Conservation (phyloP, 2,113 vertebrate species). For the Nanger granti region DNA sequence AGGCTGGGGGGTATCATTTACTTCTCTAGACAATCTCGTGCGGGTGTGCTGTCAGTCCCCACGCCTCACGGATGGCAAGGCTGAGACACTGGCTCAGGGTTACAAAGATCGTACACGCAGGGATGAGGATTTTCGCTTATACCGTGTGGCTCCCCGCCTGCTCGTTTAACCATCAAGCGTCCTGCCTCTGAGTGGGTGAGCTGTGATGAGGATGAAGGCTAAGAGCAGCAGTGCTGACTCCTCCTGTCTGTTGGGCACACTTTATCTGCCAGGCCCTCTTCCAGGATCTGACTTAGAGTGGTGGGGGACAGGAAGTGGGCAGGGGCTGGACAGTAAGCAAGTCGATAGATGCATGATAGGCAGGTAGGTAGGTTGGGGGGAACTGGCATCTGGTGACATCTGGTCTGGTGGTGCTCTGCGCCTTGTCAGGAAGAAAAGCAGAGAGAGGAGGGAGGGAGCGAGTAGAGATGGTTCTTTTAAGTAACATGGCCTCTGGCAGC, state of each 20-base stretch:
- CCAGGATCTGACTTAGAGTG: background rate
- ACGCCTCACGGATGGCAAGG: background rate
- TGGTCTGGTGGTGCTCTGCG: background rate
- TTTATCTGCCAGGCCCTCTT: background rate
- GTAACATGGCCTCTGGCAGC: background rate
- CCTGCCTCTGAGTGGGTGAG: background rate
- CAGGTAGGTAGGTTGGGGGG: background rate
- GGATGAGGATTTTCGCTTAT: background rate
- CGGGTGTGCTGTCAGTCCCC: too few species aligned
- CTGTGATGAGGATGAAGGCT: background rate
- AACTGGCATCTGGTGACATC: background rate
- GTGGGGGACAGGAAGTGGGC: background rate
- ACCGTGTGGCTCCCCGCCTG: background rate
- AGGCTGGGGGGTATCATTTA: background rate
- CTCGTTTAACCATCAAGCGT: background rate
- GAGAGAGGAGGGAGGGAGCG: background rate
- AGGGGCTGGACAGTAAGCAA: background rate
- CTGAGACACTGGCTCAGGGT: background rate
- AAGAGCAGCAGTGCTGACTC: background rate
- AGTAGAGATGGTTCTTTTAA: background rate
- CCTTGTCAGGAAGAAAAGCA: background rate
- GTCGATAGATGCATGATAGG: background rate
- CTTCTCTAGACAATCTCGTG: background rate
- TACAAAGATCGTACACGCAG: rapidly evolving
- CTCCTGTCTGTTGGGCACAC: background rate